Evolutionary conservation across 2,113 vertebrate species (phyloP).

Genomic region (Xyliphius kryptos): DNA sequence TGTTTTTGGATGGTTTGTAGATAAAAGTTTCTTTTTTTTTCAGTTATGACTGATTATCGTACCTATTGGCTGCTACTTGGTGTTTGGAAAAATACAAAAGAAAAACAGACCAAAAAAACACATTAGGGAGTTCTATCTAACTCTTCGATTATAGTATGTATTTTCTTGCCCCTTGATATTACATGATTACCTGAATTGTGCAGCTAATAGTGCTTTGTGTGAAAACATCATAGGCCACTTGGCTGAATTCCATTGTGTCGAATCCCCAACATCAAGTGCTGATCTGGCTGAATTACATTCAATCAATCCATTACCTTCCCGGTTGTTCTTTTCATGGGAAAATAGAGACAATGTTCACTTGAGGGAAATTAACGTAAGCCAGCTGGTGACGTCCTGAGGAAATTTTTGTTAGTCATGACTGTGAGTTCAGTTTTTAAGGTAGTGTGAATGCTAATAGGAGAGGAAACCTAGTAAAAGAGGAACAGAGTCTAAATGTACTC

Average conservation of each 20-base stretch:
- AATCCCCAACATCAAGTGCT: neutral
- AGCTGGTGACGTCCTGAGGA: neutral
- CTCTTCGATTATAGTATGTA: too few species aligned
- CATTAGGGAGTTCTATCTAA: neutral
- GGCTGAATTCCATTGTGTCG: neutral
- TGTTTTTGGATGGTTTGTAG: neutral
- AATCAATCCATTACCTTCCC: neutral
- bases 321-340: neutral
- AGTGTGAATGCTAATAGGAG: slow-evolving; percentile 15
- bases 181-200: too few species aligned
- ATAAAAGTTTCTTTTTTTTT: neutral
- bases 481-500: slow-evolving; percentile 3
- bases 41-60: too few species aligned
- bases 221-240: neutral
- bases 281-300: neutral
- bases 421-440: slow-evolving; percentile 13
- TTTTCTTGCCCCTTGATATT: too few species aligned
- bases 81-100: neutral
- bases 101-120: too few species aligned
- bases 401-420: neutral
- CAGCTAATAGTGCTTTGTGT: too few species aligned
- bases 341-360: neutral
- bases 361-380: neutral
- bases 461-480: neutral
- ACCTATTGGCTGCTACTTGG: too few species aligned